A percentile compares a stretch with the other conserved stretches of the same genome.
These are phyloP conservation scores for Plecotus auritus DNA, from an alignment of 2,113 vertebrate species.

Conservation along the genomic window DNA sequence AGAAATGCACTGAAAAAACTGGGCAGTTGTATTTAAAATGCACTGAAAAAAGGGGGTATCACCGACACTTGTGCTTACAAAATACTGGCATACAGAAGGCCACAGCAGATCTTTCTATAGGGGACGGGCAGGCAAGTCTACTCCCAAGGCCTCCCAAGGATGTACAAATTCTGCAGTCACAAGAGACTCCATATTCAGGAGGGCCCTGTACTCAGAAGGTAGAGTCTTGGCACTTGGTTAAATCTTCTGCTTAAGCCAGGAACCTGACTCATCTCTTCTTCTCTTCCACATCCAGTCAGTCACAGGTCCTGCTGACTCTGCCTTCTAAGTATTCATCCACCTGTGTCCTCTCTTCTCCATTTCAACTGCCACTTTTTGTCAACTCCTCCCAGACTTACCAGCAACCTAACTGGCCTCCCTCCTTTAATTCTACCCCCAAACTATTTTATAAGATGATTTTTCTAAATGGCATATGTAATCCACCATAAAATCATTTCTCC, in stretches of 20 bases:
- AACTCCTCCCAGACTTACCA: neutral
- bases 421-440: neutral
- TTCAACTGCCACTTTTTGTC: neutral
- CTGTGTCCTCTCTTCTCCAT: neutral
- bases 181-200: neutral
- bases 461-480: neutral
- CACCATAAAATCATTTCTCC: neutral
- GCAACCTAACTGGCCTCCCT: neutral
- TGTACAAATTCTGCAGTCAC: neutral
- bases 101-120: neutral
- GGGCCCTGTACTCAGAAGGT: neutral
- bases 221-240: neutral
- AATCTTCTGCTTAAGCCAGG: neutral
- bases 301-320: neutral
- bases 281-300: neutral
- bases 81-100: neutral
- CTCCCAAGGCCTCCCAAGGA: neutral
- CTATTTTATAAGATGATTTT: neutral
- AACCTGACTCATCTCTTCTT: neutral
- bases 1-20: neutral
- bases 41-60: neutral
- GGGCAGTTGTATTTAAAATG: neutral
- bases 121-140: neutral
- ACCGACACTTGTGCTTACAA: neutral
- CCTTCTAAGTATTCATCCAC: neutral